Conservation (phyloP, 2,797 vertebrate genomes). For the Mormyrops attenuatus region DNA sequence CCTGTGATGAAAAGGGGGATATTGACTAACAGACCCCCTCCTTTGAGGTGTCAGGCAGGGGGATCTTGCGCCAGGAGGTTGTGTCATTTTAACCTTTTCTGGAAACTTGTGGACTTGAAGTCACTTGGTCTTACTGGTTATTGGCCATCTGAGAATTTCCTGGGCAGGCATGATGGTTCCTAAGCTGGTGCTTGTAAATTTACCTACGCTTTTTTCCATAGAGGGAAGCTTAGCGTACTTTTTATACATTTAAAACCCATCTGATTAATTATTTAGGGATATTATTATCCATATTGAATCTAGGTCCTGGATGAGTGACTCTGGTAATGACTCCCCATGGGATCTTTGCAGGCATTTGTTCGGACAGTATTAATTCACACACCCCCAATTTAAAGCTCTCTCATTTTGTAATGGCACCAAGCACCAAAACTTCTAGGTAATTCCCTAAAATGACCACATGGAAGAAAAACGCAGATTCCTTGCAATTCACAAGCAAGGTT, state of each 20-base stretch:
- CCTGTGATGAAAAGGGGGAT: neutral
- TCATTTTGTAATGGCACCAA: slow-evolving; percentile 45
- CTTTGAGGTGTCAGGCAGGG: neutral
- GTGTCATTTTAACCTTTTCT: slow-evolving; percentile 4
- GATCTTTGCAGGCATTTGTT: slow-evolving; percentile 37
- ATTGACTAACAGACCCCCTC: neutral
- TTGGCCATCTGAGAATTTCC: slow-evolving; percentile 42
- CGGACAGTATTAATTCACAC: slow-evolving; percentile 47
- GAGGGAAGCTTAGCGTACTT: slow-evolving; percentile 45
- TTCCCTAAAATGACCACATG: neutral
- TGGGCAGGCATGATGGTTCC: slow-evolving; percentile 34
- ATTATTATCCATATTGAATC: slow-evolving; percentile 69
- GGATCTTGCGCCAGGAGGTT: neutral
- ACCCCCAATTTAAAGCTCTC: slow-evolving; percentile 44
- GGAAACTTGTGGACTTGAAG: slow-evolving; percentile 30
- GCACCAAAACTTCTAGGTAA: slow-evolving; percentile 30
- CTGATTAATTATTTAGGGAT: slow-evolving; percentile 69
- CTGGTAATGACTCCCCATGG: slow-evolving; percentile 65
- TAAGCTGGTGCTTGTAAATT: slow-evolving; percentile 40
- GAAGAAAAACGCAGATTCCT: neutral
- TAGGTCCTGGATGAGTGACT: slow-evolving; percentile 69
- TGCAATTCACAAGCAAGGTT: neutral
- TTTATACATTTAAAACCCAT: slow-evolving; percentile 61
- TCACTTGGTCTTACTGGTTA: slow-evolving; percentile 41
- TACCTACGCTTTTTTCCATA: slow-evolving; percentile 37